A percentile compares a stretch with the other conserved stretches of the same genome.
Evolutionary conservation across 2,888 invertebrate genomes (phyloP).

Genomic region (Drosophila melanocephala): DNA sequence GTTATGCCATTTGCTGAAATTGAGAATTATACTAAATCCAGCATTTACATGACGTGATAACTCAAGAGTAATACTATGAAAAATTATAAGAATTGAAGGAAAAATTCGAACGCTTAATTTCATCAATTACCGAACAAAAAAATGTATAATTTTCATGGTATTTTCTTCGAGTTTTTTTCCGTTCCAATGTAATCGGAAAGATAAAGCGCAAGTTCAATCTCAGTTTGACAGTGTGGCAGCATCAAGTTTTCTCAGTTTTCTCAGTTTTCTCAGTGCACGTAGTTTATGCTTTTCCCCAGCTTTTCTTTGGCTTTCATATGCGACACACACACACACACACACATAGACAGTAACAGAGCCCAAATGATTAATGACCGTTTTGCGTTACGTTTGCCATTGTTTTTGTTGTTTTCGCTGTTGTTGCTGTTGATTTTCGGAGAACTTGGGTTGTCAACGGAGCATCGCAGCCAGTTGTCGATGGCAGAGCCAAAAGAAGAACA

Average conservation of each 20-base stretch:
- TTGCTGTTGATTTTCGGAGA: slow-evolving; percentile 63
- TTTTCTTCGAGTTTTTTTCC: not conserved
- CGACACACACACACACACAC: slow-evolving; percentile 18
- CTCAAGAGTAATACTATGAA: not conserved
- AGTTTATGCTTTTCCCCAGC: slow-evolving; percentile 54
- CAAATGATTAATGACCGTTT: slow-evolving; percentile 83
- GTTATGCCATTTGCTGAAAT: not conserved
- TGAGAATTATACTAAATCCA: not conserved
- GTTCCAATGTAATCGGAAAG: not conserved
- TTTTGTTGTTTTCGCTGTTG: slow-evolving; percentile 51
- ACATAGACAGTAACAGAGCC: slow-evolving; percentile 42
- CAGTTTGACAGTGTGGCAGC: slow-evolving; percentile 54
- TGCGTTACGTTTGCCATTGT: slow-evolving; percentile 29
- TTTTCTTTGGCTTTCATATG: slow-evolving; percentile 39
- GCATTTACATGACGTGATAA: not conserved
- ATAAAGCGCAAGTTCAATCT: slow-evolving; percentile 46
- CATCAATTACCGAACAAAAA: slow-evolving; percentile 45
- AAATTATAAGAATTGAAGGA: not conserved
- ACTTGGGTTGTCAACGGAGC: slow-evolving; percentile 60
- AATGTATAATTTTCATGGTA: slow-evolving; percentile 26
- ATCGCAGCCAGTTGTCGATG: slow-evolving; percentile 68
- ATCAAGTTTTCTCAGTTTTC: slow-evolving; percentile 39
- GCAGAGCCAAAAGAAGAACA: slow-evolving; percentile 34
- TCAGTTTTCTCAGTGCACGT: slow-evolving; percentile 52
- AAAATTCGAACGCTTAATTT: slow-evolving; percentile 41